A percentile compares a stretch with the other conserved stretches of the same genome.
Evolutionary conservation across 2,888 invertebrate genomes (phyloP).

Genomic region (Cerceris rybyensis): DNA sequence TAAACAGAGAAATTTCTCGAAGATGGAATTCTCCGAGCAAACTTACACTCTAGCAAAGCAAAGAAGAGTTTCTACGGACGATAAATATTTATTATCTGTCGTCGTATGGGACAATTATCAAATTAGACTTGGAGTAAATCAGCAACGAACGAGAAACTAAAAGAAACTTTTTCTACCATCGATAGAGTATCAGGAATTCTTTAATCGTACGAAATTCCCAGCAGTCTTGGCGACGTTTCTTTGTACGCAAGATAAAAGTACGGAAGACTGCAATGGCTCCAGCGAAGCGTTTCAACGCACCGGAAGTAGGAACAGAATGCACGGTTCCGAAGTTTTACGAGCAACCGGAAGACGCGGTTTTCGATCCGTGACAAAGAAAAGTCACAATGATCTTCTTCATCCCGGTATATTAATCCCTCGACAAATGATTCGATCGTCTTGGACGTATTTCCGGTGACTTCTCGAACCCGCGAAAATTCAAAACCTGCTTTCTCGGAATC

Average conservation of each 20-base stretch:
- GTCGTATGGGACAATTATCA: slow-evolving; percentile 27
- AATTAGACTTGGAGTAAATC: slow-evolving; percentile 70
- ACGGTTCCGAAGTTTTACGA: slow-evolving; percentile 23
- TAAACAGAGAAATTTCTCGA: too few species aligned
- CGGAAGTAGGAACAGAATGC: slow-evolving; percentile 5
- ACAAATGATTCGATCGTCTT: neutral
- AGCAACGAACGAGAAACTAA: neutral
- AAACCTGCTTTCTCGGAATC: neutral
- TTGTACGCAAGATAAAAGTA: too few species aligned
- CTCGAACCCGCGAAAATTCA: neutral
- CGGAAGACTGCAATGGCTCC: slow-evolving; percentile 3
- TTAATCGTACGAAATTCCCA: neutral
- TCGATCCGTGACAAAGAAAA: neutral
- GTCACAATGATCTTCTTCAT: neutral
- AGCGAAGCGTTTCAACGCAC: slow-evolving; percentile 15
- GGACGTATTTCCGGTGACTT: slow-evolving; percentile 8
- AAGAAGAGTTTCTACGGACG: too few species aligned
- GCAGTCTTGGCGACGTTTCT: too few species aligned
- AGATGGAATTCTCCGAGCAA: too few species aligned
- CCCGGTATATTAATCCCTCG: neutral
- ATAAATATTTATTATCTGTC: neutral
- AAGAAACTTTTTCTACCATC: neutral
- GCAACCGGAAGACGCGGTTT: slow-evolving; percentile 2
- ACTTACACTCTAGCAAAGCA: too few species aligned
- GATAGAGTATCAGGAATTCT: neutral